Percentiles rank a stretch among this genome's conserved stretches.
phyloP scores from a whole-genome alignment of 2,888 invertebrate genomes.

The Ptychoptera albimana region DNA sequence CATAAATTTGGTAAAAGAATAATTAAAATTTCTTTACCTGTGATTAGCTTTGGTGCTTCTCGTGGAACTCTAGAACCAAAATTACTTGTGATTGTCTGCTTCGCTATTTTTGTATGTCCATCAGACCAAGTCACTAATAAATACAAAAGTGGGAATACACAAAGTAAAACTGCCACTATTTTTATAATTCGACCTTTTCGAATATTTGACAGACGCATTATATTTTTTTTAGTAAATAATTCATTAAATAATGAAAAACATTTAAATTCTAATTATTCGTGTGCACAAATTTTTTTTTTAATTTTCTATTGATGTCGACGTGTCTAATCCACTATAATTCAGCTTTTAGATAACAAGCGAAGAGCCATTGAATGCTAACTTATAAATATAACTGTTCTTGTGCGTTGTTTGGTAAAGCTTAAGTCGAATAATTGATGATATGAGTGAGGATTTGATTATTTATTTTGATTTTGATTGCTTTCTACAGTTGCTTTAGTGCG shows the following conservation, averaged over 20 bases:
- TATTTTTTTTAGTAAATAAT: constrained; percentile 8
- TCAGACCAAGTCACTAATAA: constrained; percentile 43
- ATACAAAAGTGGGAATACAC: constrained; percentile 44
- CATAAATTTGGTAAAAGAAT: too few relatives aligned
- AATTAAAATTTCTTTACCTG: too few relatives aligned
- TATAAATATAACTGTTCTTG: too few relatives aligned
- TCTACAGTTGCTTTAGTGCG: too few relatives aligned
- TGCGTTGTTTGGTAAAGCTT: too few relatives aligned
- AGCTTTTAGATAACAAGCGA: too few relatives aligned
- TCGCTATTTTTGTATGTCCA: constrained; percentile 24
- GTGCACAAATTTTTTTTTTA: neutral
- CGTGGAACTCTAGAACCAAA: constrained; percentile 15
- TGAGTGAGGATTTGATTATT: too few relatives aligned
- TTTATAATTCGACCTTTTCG: constrained; percentile 42
- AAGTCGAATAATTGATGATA: too few relatives aligned
- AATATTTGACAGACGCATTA: constrained; percentile 45
- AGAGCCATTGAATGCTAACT: too few relatives aligned
- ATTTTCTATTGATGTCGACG: neutral
- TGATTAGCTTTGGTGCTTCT: constrained; percentile 24
- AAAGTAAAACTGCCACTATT: constrained; percentile 33
- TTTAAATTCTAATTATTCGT: neutral
- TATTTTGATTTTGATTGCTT: too few relatives aligned
- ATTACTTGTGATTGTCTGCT: constrained; percentile 17
- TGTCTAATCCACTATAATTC: neutral
- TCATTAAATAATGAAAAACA: neutral